phyloP scores from a whole-genome alignment of 2,797 vertebrate genomes.

The Heliangelus exortis region DNA sequence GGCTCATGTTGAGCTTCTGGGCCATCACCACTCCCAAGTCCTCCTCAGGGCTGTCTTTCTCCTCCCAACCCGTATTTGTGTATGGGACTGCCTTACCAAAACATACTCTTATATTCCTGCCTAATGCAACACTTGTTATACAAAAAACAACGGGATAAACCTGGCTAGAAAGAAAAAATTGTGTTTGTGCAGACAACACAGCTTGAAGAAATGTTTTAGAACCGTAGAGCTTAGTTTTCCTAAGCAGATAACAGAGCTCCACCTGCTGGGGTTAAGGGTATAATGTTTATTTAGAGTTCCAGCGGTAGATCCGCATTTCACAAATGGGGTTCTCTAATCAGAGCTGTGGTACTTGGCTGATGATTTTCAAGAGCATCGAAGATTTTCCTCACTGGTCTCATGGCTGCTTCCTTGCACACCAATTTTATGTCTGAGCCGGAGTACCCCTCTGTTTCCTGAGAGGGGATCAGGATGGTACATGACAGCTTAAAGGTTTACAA shows the following conservation, averaged over 20 bases:
- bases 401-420: slow-evolving; percentile 95
- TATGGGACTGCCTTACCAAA: background rate
- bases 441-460: slow-evolving; percentile 88
- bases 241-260: slow-evolving; percentile 49
- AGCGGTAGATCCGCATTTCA: background rate
- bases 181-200: background rate
- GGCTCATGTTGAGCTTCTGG: too few species aligned
- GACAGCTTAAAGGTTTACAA: background rate
- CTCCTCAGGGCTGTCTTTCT: too few species aligned
- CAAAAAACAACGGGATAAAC: background rate
- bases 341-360: slow-evolving; percentile 78
- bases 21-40: too few species aligned
- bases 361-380: slow-evolving; percentile 89
- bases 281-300: background rate
- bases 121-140: background rate
- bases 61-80: too few species aligned
- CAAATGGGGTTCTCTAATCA: background rate
- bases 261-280: slow-evolving; percentile 63
- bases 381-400: slow-evolving; percentile 94
- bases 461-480: background rate
- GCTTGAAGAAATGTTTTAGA: background rate
- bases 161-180: background rate
- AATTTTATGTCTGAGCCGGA: slow-evolving; percentile 93
- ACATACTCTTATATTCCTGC: background rate
- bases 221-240: background rate